Conservation (phyloP, 2,797 vertebrate genomes). For the Diglossa cyanea region DNA sequence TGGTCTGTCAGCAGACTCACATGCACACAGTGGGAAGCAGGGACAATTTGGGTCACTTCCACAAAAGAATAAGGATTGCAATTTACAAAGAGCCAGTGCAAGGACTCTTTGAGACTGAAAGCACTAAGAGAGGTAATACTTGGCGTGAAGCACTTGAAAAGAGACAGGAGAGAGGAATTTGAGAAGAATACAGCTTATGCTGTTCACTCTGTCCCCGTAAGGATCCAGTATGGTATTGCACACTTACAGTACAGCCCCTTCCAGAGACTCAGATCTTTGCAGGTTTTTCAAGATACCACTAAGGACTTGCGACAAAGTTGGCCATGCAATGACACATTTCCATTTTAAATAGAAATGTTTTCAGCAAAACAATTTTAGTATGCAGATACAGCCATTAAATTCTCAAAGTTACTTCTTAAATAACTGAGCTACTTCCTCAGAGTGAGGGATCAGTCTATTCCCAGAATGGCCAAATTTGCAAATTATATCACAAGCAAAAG, state of each 20-base stretch:
- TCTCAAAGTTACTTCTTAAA: slow-evolving; percentile 23
- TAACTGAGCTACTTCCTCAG: slow-evolving; percentile 3
- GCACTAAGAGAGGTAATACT: background rate
- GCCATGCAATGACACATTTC: background rate
- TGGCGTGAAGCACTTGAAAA: background rate
- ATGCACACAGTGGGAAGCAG: background rate
- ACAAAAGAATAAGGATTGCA: background rate
- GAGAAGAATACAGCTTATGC: background rate
- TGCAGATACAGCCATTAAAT: background rate
- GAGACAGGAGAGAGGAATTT: background rate
- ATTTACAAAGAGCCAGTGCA: background rate
- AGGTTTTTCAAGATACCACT: background rate
- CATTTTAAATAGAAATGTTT: slow-evolving; percentile 12
- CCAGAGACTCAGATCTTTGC: background rate
- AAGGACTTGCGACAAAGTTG: background rate
- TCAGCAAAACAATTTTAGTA: background rate
- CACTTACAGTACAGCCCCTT: background rate
- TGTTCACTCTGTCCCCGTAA: background rate
- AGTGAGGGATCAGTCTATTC: background rate
- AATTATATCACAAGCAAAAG: background rate
- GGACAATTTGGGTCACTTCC: background rate
- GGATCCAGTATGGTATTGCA: background rate
- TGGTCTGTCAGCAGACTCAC: background rate
- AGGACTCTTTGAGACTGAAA: background rate
- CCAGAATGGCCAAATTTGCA: background rate